Conservation (phyloP, 2,888 invertebrate genomes). For the Xiphydria camelus region DNA sequence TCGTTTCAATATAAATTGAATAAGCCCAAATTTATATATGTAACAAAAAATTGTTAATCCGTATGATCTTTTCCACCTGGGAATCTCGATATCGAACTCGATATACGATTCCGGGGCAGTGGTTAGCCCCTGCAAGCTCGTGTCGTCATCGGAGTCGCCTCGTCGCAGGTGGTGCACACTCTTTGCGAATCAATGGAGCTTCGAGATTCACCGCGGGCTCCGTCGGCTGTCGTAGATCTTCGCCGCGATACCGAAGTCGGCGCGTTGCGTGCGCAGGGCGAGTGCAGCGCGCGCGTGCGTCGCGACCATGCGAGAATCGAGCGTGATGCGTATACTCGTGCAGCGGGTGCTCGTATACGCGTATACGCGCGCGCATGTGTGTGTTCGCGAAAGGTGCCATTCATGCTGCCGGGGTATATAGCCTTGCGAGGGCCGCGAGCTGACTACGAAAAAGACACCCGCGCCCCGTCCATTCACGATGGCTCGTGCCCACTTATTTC, state of each 20-base stretch:
- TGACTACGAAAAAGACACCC: slow-evolving; percentile 27
- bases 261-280: not conserved
- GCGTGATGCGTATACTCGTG: no score
- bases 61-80: no score
- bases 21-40: no score
- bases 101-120: slow-evolving; percentile 10
- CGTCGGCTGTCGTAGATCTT: slow-evolving; percentile 1
- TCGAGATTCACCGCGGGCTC: slow-evolving; percentile 20
- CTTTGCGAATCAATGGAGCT: slow-evolving; percentile 38
- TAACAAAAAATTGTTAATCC: no score
- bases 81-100: no score
- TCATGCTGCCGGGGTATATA: slow-evolving; percentile 26
- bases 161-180: slow-evolving; percentile 31
- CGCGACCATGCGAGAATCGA: not conserved
- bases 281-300: not conserved
- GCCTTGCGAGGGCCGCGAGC: slow-evolving; percentile 6
- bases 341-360: no score
- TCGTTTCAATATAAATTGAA: no score
- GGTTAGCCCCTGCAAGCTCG: slow-evolving; percentile 20
- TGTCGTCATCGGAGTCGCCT: slow-evolving; percentile 31
- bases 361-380: no score
- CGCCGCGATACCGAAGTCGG: not conserved
- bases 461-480: slow-evolving; percentile 22
- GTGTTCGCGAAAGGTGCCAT: slow-evolving; percentile 23
- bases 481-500: slow-evolving; percentile 11